Evolutionary conservation across 2,888 invertebrate genomes (phyloP), one percentile per base, ranked within the genome.

Genomic region (Halocaridina rubra): DNA sequence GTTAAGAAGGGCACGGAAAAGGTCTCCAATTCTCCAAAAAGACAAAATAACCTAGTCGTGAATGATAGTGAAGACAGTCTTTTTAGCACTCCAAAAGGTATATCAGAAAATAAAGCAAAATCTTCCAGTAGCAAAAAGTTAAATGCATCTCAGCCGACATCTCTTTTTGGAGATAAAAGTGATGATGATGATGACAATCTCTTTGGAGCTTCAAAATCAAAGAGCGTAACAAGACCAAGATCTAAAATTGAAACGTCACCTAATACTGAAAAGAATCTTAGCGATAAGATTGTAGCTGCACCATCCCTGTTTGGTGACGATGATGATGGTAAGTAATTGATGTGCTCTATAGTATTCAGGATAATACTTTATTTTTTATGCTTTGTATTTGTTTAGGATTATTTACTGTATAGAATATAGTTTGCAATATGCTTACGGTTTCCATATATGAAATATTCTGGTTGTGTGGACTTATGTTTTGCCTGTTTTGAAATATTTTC

Each of bases 141-240:
- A 27, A 30, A 32, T 27, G 10, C 29, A 32, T 29, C 30, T 29
- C 69, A 69, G 7, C 16, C 69, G 19, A 16, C 69, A 69, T 78
- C 78, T 29, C 33, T 84, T 7, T 84, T 84, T 71, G 78, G 72
- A 29, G 82, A 61, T 2, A 72, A 46, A 72, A 77, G 72, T 24
- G 78, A 78, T 78, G 82, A 84, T 61, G 77, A 77, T 33, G 82
- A 69, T 27, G 53, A 81, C 19, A 76, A 81, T n/a, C 30, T 78
- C 29, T 78, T 84, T 72, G 77, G 77, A 13, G 72, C 33, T n/a
- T 32, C 53, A 22, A 84, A 78, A 30, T 46, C 59, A 8, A 59
- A 16, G 27, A 72, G 61, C 16, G 10, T 30, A 22, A 16, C 32
- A 29, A 29, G 19, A 29, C 19, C 16, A 30, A 32, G 16, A 16